Base-by-base conservation (phyloP, 2,113 vertebrate genomes). In the Bufo gargarizans region DNA sequence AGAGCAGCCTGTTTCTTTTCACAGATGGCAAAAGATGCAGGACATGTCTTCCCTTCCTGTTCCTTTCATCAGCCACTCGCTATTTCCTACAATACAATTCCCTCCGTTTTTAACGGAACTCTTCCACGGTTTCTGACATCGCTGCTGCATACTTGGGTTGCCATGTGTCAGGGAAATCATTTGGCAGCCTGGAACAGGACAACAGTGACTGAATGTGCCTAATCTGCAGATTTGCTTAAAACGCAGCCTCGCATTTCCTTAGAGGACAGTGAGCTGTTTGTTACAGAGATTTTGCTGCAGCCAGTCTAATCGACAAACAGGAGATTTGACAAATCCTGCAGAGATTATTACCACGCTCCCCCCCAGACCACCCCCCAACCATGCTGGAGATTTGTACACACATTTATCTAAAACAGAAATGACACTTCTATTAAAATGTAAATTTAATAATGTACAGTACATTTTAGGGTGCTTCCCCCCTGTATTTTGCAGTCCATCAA, bases 51-150 rank as follows among this genome's bases (percentile, higher is more conserved):
- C 58, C 67, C 80, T 83, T 88, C 80, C 87, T 88, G 58, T 84
- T 88, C 87, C 87, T 83, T 88, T 88, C 87, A 88, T 77, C 87
- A 55, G 20, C 53, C n/a, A 76, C 71, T 50, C 71, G 33, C 80
- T 74, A 88, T 88, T 88, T 88, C 87, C 80, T 88, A 83, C 80
- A 77, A 84, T 77, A 88, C 58, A 84, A 88, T 83, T 83, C 71
- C 71, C 69, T 77, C 49, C n/a, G 8, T 88, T 65, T 88, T 77
- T 61, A 83, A 88, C n/a, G 67, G 80, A 49, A 77, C 77, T 14
- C 43, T 61, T 71, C 12, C 69, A 63, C 74, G 17, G 49, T 58
- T 3, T 59, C 16, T 45, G 17, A 49, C 61, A 5, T 22, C 45
- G 20, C 43, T 58, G 63, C 77, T 5, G 49, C 63, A 45, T 61